These are phyloP conservation scores for Centrocercus urophasianus DNA, from an alignment of 2,113 vertebrate species.

Conservation along the genomic window DNA sequence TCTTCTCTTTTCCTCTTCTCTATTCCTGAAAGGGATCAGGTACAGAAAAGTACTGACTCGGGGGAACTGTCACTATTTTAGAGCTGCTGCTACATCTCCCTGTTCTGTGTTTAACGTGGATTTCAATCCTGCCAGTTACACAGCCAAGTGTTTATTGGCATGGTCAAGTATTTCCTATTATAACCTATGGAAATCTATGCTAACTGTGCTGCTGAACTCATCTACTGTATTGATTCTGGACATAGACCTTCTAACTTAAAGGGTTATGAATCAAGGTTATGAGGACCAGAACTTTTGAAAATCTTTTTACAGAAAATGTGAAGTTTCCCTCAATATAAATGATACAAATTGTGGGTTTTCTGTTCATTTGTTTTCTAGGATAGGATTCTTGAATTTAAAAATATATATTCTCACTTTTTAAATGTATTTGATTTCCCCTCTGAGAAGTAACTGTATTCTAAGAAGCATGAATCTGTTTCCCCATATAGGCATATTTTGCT, in stretches of 20 bases:
- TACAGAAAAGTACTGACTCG: not conserved
- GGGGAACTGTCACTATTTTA: not conserved
- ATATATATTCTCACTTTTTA: not conserved
- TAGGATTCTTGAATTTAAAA: not conserved
- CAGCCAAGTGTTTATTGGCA: not conserved
- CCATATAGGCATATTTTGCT: not conserved
- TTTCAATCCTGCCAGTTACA: not conserved
- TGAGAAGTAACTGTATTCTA: not conserved
- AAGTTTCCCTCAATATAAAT: not conserved
- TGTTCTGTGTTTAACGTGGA: not conserved
- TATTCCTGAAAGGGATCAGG: not conserved
- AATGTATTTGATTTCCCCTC: not conserved
- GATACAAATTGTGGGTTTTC: not conserved
- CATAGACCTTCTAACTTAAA: not conserved
- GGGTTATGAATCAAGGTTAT: not conserved
- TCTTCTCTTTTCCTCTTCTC: not conserved
- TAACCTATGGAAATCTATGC: not conserved
- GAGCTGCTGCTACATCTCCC: not conserved
- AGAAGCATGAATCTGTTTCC: not conserved
- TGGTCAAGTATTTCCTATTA: not conserved
- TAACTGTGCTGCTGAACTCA: not conserved
- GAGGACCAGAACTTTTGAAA: not conserved
- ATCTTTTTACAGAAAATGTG: not conserved
- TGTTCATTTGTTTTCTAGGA: not conserved
- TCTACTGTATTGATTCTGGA: not conserved